phyloP scores from a whole-genome alignment of 2,888 invertebrate species.

The Gastrophysa polygoni region DNA sequence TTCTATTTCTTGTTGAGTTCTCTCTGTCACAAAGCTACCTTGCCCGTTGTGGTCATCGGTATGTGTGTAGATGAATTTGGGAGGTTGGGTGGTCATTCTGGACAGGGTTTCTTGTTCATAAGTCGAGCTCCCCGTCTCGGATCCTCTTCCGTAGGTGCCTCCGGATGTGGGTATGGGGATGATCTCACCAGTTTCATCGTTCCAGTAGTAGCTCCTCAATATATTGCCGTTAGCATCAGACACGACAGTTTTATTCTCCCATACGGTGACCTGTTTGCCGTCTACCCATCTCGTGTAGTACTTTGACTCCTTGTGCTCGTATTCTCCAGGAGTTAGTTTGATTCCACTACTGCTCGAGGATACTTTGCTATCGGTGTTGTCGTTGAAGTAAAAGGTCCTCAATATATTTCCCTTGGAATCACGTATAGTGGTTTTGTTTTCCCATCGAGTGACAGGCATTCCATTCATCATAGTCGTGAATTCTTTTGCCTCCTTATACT shows the following conservation, averaged over 20 bases:
- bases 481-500: constrained; percentile 20
- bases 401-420: constrained; percentile 44
- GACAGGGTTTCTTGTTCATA: background rate
- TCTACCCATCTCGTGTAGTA: constrained; percentile 23
- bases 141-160: background rate
- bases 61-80: too few relatives aligned
- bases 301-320: constrained; percentile 20
- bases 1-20: constrained; percentile 17
- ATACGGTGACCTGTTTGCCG: constrained; percentile 35
- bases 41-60: too few relatives aligned
- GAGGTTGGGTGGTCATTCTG: background rate
- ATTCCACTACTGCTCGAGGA: background rate
- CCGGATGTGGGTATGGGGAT: background rate
- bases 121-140: background rate
- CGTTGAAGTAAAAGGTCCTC: constrained; percentile 36
- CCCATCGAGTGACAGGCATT: constrained; percentile 36
- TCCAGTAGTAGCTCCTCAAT: constrained; percentile 33
- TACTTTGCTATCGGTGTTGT: constrained; percentile 10
- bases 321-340: constrained; percentile 12
- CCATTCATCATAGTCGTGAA: constrained; percentile 32
- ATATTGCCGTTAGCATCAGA: constrained; percentile 42
- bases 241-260: constrained; percentile 42
- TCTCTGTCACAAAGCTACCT: background rate
- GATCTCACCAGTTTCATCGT: constrained; percentile 12
- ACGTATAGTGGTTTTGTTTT: constrained; percentile 43